These are phyloP conservation scores for Neopipo cinnamomea DNA, from an alignment of 2,113 vertebrate species.

Conservation along the genomic window DNA sequence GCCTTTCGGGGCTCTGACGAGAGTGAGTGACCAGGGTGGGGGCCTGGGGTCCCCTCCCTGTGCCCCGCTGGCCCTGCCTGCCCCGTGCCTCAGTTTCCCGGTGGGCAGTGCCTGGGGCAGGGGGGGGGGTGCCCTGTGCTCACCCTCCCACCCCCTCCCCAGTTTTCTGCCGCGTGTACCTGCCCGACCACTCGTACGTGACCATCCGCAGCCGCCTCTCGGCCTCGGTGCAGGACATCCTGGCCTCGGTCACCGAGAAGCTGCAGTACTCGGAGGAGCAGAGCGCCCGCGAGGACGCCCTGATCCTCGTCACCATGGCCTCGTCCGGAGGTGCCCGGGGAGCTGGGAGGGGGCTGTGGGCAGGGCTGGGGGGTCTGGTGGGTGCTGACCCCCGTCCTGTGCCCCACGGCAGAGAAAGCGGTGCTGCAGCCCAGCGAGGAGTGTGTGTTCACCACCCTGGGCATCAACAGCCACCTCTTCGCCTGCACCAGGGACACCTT, in stretches of 20 bases:
- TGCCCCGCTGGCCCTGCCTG: fast-evolving
- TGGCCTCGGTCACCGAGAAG: conserved; percentile 90
- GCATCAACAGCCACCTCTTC: conserved; percentile 97
- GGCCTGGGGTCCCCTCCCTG: neutral
- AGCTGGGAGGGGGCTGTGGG: neutral
- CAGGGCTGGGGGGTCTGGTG: fast-evolving
- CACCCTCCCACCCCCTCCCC: neutral
- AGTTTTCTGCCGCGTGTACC: conserved; percentile 98
- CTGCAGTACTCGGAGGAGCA: conserved; percentile 95
- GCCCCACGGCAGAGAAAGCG: conserved; percentile 82
- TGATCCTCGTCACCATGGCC: conserved; percentile 89
- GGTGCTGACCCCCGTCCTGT: neutral
- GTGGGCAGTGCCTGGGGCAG: neutral
- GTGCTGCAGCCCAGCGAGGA: conserved; percentile 93
- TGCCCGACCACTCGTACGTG: conserved; percentile 94
- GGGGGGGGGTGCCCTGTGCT: neutral
- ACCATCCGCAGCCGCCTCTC: conserved; percentile 95
- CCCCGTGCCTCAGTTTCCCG: neutral
- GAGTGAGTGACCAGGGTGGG: conserved; percentile 75
- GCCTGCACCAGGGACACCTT: conserved; percentile 87
- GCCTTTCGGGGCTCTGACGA: conserved; percentile 95
- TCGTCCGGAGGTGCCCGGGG: conserved; percentile 84
- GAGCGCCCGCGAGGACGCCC: conserved; percentile 80
- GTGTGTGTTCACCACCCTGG: conserved; percentile 95
- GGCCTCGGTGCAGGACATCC: conserved; percentile 92